Evolutionary conservation across 2,888 invertebrate species (phyloP).

Genomic region (Platycnemis pennipes): DNA sequence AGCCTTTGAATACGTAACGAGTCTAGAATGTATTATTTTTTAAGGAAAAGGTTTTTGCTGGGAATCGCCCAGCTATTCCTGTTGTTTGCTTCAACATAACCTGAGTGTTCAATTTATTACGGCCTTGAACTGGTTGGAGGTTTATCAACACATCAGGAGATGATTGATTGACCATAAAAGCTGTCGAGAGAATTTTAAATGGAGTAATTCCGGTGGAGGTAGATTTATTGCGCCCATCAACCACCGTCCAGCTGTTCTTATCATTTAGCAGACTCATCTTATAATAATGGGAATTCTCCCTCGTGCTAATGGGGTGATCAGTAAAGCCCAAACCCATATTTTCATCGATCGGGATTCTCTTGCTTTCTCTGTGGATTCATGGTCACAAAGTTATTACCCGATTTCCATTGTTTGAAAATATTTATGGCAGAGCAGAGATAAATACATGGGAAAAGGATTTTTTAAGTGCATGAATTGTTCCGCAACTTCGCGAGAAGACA

Average conservation of each 20-base stretch:
- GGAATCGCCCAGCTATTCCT: neutral
- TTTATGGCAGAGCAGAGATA: too few species aligned
- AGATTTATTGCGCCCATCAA: neutral
- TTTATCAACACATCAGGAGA: conserved; percentile 13
- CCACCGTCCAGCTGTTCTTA: neutral
- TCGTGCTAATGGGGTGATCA: too few species aligned
- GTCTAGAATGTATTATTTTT: neutral
- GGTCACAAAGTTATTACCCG: too few species aligned
- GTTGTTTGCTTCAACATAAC: neutral
- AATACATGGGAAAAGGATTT: too few species aligned
- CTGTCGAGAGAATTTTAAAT: neutral
- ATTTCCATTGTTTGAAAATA: too few species aligned
- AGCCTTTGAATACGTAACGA: neutral
- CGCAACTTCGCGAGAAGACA: too few species aligned
- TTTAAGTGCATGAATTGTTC: too few species aligned
- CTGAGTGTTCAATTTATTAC: conserved; percentile 21
- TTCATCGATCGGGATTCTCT: too few species aligned
- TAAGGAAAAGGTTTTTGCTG: neutral
- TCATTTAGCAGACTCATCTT: neutral
- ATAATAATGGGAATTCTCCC: neutral
- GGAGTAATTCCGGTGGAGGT: neutral
- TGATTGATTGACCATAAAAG: conserved; percentile 15
- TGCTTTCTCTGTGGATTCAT: too few species aligned
- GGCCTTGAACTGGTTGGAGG: neutral
- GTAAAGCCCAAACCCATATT: too few species aligned